Conservation (phyloP, 2,113 vertebrate genomes). For the Camelus bactrianus region DNA sequence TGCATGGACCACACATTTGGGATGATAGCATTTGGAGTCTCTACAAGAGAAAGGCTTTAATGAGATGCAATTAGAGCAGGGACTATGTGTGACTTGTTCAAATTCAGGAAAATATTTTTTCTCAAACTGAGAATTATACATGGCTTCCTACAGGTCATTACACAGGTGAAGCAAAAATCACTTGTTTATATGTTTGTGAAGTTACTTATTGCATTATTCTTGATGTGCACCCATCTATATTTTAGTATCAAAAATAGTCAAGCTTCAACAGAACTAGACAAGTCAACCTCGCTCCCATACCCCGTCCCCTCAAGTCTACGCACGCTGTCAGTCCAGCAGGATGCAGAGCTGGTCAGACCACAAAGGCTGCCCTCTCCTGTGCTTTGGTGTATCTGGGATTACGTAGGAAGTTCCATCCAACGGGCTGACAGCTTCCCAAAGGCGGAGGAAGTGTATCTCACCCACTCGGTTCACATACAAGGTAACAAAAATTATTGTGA, state of each 20-base stretch:
- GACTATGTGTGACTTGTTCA: background rate
- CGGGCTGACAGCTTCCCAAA: background rate
- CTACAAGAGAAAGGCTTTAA: background rate
- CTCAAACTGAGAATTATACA: background rate
- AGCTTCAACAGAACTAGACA: background rate
- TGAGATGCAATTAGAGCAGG: background rate
- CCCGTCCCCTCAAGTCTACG: background rate
- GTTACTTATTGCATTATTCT: conserved; percentile 11
- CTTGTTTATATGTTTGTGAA: background rate
- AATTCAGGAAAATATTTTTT: background rate
- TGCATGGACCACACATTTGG: background rate
- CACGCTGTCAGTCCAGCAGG: background rate
- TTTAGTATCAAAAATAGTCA: background rate
- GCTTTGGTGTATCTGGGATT: background rate
- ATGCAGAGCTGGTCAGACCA: background rate
- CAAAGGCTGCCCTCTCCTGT: background rate
- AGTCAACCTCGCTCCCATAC: background rate
- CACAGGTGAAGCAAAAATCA: background rate
- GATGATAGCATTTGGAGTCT: background rate
- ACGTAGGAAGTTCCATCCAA: background rate
- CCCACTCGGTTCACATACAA: background rate
- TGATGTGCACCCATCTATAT: background rate
- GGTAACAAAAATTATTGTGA: background rate
- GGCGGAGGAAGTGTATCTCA: background rate
- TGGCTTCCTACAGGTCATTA: background rate